Evolutionary conservation across 2,888 invertebrate genomes (phyloP), one percentile per base, ranked within the genome.

Genomic region (Mythimna loreyi): DNA sequence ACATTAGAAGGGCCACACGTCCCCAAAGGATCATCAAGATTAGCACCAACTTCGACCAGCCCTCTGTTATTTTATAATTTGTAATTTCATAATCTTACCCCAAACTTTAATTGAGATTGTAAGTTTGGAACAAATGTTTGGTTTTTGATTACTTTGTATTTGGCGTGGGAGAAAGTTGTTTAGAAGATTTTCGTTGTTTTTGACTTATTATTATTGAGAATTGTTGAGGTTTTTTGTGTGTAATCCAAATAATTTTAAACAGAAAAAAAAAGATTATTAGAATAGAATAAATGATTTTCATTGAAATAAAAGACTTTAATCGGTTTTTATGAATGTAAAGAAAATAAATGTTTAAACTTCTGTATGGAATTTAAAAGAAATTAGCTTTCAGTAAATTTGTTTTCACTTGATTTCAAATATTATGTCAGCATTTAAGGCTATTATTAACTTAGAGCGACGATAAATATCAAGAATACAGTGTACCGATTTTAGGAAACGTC

Each of bases 11-110:
- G 71, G 50, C 69, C 73, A 85, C 87, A 83, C 85, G 83, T 78
- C 60, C 71, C 67, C 40, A 64, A 67, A 56, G 88, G 89, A 86
- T 89, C 85, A 87, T 67, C 65, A 68, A 83, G 89, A 89, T 89
- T 88, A 87, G 43, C 80, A 80, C 82, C 58, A 70, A 71, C 66
- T 79, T 67, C 9, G 36, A 57, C 30, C 30, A 45, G 21, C 30
- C 64, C n/a, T 45, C 45, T 77, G 64, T 73, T 75, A 67, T 74
- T 82, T 71, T 70, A 75, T 79, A 79, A 75, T 78, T 72, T 77
- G 43, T 53, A 65, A 71, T 75, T 66, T 58, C 67, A 80, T 67
- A 56, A 78, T 62, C 68, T 80, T 68, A 61, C 57, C 52, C 30
- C 23, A 69, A 81, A 69, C 36, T 77, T 69, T 58, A 79, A 78